phyloP scores from a whole-genome alignment of 2,113 vertebrate genomes.

The Columba janthina region DNA sequence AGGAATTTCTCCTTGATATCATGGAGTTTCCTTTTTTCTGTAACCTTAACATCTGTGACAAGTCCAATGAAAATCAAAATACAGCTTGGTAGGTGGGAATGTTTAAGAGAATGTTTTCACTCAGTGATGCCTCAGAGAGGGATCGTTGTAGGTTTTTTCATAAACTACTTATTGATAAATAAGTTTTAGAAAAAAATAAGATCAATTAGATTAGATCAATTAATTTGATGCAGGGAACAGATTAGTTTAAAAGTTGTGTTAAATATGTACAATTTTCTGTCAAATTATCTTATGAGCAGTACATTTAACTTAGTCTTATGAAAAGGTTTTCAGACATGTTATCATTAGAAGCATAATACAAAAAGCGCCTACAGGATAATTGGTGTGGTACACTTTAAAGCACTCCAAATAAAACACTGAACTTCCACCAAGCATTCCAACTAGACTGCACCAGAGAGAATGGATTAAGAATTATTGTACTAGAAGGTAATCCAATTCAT shows the following conservation, averaged over 20 bases:
- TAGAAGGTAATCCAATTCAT: neutral
- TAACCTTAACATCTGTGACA: neutral
- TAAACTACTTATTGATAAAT: neutral
- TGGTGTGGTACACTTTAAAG: neutral
- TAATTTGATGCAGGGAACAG: conserved; percentile 7
- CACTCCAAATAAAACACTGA: neutral
- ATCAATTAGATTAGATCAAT: neutral
- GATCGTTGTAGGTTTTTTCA: neutral
- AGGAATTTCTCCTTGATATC: neutral
- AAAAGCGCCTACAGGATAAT: neutral
- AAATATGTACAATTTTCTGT: conserved; percentile 1
- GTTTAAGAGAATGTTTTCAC: neutral
- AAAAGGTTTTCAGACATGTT: neutral
- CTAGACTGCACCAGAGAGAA: neutral
- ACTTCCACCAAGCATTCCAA: neutral
- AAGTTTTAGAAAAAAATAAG: conserved; percentile 20
- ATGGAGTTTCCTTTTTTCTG: neutral
- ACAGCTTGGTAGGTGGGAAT: neutral
- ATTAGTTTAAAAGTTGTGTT: conserved; percentile 5
- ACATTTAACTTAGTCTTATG: conserved; percentile 39
- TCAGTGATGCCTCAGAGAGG: neutral
- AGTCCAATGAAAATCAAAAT: neutral
- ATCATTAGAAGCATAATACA: neutral
- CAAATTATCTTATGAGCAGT: neutral
- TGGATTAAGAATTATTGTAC: neutral